Evolutionary conservation across 1,140 invertebrate genomes (phyloP).

Genomic region (Nixonia krombeini): DNA sequence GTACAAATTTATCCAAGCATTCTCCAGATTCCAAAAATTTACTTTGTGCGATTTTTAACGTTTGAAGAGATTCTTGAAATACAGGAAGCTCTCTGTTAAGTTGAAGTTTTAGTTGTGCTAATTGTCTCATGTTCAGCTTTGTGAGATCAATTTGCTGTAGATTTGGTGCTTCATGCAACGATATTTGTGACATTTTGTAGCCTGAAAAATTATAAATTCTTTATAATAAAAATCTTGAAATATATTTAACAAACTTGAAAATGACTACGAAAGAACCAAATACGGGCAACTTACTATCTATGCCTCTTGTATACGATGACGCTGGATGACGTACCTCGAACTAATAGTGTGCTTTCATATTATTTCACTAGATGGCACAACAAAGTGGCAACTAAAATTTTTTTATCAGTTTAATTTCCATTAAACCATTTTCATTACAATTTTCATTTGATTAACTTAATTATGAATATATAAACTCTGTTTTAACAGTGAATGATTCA

Average conservation of each 20-base stretch:
- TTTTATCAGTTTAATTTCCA: no score
- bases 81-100: conserved; percentile 89
- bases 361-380: background rate
- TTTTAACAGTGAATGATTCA: no score
- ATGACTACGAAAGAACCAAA: conserved; percentile 18
- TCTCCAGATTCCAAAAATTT: conserved; percentile 92
- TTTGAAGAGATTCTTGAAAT: conserved; percentile 90
- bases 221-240: background rate
- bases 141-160: conserved; percentile 83
- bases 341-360: no score
- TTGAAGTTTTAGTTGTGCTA: conserved; percentile 87
- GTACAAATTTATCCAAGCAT: conserved; percentile 85
- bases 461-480: no score
- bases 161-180: conserved; percentile 73
- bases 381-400: no score
- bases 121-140: conserved; percentile 83
- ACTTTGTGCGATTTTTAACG: conserved; percentile 89
- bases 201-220: background rate
- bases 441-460: background rate
- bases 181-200: conserved; percentile 76
- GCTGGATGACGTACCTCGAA: no score
- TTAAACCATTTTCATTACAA: background rate
- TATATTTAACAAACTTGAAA: background rate
- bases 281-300: conserved; percentile 12
- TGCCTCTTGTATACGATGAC: background rate